These are phyloP conservation scores for Patiria pectinifera DNA, from an alignment of 53 echinoderm and acorn worm genomes.

Conservation along the genomic window DNA sequence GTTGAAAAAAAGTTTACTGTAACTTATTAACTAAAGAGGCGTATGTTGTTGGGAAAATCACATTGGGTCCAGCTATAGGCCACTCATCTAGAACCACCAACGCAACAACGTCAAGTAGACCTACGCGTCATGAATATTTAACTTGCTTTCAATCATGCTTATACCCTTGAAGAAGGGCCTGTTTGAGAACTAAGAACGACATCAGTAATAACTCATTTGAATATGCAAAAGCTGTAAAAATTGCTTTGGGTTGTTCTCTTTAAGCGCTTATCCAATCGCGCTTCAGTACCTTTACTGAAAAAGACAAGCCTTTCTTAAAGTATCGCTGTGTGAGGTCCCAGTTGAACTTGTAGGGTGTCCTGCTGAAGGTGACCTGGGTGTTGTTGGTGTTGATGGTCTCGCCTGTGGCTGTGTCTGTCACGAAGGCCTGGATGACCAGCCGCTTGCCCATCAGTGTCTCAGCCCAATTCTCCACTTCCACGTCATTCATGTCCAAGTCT, in stretches of 20 bases:
- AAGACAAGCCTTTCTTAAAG: slow-evolving; percentile 84
- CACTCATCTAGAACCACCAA: no score
- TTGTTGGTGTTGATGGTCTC: slow-evolving; percentile 69
- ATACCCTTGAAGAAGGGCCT: no score
- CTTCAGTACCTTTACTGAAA: slow-evolving; percentile 80
- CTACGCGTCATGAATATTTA: no score
- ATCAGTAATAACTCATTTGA: no score
- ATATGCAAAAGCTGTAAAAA: no score
- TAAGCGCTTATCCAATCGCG: neutral
- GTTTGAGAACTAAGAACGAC: no score
- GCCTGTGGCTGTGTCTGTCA: slow-evolving; percentile 75
- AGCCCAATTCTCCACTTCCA: neutral
- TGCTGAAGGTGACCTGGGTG: slow-evolving; percentile 70
- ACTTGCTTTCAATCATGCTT: no score
- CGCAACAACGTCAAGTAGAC: no score
- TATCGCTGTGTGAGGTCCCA: slow-evolving; percentile 69
- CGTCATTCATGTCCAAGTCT: neutral
- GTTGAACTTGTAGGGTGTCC: slow-evolving; percentile 78
- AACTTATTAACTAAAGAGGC: no score
- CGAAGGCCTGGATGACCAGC: slow-evolving; percentile 73
- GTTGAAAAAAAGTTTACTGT: no score
- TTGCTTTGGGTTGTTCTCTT: neutral
- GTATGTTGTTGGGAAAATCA: no score
- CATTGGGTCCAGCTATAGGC: no score
- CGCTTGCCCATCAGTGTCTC: slow-evolving; percentile 57